Evolutionary conservation across 2,113 vertebrate species (phyloP).

Genomic region (Pseudorhombus dupliciocellatus): DNA sequence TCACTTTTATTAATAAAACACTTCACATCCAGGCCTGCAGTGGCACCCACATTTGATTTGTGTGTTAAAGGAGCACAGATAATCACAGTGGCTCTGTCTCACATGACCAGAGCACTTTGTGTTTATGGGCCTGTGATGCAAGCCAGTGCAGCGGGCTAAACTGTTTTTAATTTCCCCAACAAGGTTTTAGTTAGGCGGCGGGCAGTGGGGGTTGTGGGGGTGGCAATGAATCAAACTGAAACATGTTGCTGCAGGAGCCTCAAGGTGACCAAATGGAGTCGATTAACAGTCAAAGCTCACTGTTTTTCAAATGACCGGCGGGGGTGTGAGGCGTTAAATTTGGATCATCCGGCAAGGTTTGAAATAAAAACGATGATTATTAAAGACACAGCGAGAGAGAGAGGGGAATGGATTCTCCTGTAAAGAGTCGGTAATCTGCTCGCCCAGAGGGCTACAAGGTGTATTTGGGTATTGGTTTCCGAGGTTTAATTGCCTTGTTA

Average conservation of each 20-base stretch:
- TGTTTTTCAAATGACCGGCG: conserved; percentile 42
- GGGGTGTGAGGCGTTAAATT: conserved; percentile 50
- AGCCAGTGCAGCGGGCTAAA: conserved; percentile 84
- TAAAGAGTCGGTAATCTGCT: conserved; percentile 24
- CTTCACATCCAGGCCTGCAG: conserved; percentile 52
- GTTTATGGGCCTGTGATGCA: conserved; percentile 82
- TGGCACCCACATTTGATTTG: conserved; percentile 75
- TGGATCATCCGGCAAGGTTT: conserved; percentile 44
- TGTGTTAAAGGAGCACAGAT: conserved; percentile 79
- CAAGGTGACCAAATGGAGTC: conserved; percentile 60
- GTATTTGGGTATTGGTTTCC: conserved; percentile 71
- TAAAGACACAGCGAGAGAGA: not conserved
- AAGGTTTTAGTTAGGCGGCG: conserved; percentile 83
- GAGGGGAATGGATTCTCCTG: conserved; percentile 1
- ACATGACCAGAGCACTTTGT: conserved; percentile 80
- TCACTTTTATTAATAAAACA: conserved; percentile 39
- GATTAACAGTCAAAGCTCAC: conserved; percentile 69
- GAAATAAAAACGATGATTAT: conserved; percentile 39
- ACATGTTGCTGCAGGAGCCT: conserved; percentile 78
- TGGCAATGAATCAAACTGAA: conserved; percentile 81
- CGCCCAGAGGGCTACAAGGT: conserved; percentile 9
- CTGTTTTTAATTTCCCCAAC: conserved; percentile 87
- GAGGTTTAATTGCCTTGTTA: conserved; percentile 68
- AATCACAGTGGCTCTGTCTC: conserved; percentile 77
- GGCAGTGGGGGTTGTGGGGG: conserved; percentile 20